These are phyloP conservation scores for pig (Sus scrofa) DNA, from an alignment of 2,113 vertebrate genomes.

Conservation along the genomic window T2T-Sscrofa CM000817.6:53597501-53598000, in stretches of 20 bases:
- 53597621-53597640: slow-evolving; percentile 21
- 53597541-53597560: slow-evolving; percentile 57
- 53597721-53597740: slow-evolving; percentile 84
- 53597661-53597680: slow-evolving; percentile 43
- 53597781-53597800: slow-evolving; percentile 66
- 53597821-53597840: slow-evolving; percentile 78
- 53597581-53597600: neutral
- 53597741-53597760: slow-evolving; percentile 72
- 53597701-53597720: neutral
- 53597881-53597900: slow-evolving; percentile 82
- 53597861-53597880: slow-evolving; percentile 87
- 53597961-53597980: slow-evolving; percentile 75
- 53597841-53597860: slow-evolving; percentile 80
- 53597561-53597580: neutral
- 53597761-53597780: slow-evolving; percentile 62
- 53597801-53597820: slow-evolving; percentile 74
- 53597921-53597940: slow-evolving; percentile 18
- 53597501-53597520: slow-evolving; percentile 19
- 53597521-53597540: slow-evolving; percentile 71
- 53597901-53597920: slow-evolving; percentile 33
- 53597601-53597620: neutral
- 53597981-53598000: slow-evolving; percentile 80
- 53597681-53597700: neutral
- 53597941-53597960: slow-evolving; percentile 61
- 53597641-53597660: slow-evolving; percentile 54